Conservation (phyloP, 2,888 invertebrate species). For the Diabrotica balteata region DNA sequence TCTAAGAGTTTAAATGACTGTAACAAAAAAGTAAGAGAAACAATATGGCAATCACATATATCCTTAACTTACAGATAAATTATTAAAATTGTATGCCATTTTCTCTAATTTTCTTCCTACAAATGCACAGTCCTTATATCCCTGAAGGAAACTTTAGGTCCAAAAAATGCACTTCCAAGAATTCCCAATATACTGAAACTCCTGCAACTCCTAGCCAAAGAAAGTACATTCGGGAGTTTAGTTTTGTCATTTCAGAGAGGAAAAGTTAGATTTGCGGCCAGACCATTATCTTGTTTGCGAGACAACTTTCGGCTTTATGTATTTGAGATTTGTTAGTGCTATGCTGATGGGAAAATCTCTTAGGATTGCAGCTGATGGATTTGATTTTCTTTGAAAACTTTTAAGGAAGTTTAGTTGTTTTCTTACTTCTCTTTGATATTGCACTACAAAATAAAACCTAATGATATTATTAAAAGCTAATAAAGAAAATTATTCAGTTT, state of each 20-base stretch:
- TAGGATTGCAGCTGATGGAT: neutral
- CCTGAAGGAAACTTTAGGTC: neutral
- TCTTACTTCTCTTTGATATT: too few relatives aligned
- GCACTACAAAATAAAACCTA: too few relatives aligned
- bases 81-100: too few relatives aligned
- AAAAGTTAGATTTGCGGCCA: constrained; percentile 13
- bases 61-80: too few relatives aligned
- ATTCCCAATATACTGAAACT: constrained; percentile 3
- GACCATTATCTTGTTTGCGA: constrained; percentile 8
- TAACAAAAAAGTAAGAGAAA: too few relatives aligned
- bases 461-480: too few relatives aligned
- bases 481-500: too few relatives aligned
- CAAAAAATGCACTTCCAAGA: constrained; percentile 3
- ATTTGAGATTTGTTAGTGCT: neutral
- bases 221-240: neutral
- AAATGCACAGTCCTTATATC: too few relatives aligned
- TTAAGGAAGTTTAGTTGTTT: neutral
- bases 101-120: too few relatives aligned
- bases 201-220: neutral
- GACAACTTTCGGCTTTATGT: neutral
- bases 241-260: constrained; percentile 3
- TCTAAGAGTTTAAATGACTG: too few relatives aligned
- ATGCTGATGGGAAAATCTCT: constrained; percentile 2
- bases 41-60: too few relatives aligned
- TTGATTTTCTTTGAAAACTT: neutral